Base-by-base conservation (phyloP, 2,888 invertebrate species). In the Oxycera nigricornis region DNA sequence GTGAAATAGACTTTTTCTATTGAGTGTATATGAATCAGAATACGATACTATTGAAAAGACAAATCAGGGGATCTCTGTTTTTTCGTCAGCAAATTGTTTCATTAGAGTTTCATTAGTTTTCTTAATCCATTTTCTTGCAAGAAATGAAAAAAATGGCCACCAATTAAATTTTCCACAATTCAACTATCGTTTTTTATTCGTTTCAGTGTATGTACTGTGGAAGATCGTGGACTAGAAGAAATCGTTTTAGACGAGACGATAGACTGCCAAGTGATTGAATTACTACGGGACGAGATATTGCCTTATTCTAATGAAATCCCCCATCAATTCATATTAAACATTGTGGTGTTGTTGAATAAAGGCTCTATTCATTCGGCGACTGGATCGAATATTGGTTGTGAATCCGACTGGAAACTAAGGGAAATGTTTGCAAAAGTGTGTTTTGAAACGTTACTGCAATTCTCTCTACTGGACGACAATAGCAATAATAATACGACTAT, bases 371-470 rank as follows among this genome's bases (percentile, higher is more conserved):
- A 93, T 86, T 92, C 93, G 17, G 91, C 91, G 0, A 89, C 89
- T 9, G 89, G 89, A 76, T 86, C 88, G 24, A 89, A 88, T 84
- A 88, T 88, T 70, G 87, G 87, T 81, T 92, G 91, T 78, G 95
- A 94, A 81, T 90, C 91, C 75, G 94, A 94, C 81, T 86, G 91
- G 77, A 92, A 94, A 76, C 88, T 97, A 78, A 87, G 97, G 20
- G 97, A 98, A 86, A 97, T 97, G 83, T 97, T 98, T 86, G 97
- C 98, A 57, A 94, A 97, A 82, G 94, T 94, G 0, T 98, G 98
- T 83, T 98, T 98, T 82, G 97, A 98, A 86, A 97, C 97, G 0
- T 87, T 98, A 26, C 87, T 98, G 59, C 96, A 97, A 85, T 97
- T 97, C 87, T 97, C 97, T 0, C 89, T 93, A 82, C 87, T 94